Conservation (phyloP, 2,797 vertebrate species). For the Dryobates pubescens region DNA sequence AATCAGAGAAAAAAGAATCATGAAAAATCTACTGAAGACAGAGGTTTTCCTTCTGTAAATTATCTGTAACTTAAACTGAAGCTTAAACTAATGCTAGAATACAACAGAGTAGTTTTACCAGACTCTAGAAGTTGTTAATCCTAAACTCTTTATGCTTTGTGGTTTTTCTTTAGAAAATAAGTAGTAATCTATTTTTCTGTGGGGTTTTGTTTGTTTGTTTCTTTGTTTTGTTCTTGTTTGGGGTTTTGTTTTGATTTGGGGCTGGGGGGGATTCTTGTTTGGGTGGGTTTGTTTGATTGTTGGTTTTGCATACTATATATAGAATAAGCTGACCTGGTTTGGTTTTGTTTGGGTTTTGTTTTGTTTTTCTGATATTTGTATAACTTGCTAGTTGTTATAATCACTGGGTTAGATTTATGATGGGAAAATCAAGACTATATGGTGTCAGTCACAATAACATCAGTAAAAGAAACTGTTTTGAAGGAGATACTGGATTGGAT, state of each 20-base stretch:
- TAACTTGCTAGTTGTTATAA: background rate
- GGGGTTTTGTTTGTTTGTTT: too few relatives aligned
- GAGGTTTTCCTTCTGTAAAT: background rate
- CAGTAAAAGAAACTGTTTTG: background rate
- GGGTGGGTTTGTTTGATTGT: too few relatives aligned
- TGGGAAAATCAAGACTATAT: background rate
- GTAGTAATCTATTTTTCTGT: background rate
- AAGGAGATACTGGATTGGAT: background rate
- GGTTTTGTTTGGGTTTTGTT: background rate
- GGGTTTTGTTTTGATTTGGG: too few relatives aligned
- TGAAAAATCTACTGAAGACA: background rate
- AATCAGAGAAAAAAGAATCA: background rate
- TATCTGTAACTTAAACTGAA: background rate
- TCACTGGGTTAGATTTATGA: background rate
- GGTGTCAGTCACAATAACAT: background rate
- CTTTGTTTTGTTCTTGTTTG: too few relatives aligned
- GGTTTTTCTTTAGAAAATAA: background rate
- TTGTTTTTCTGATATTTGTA: background rate
- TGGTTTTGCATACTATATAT: background rate
- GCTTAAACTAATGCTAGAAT: conserved; percentile 19
- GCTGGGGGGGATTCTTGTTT: too few relatives aligned
- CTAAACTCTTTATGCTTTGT: background rate
- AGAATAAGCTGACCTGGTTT: background rate
- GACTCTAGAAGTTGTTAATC: background rate
- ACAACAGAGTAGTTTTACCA: background rate